Conservation (phyloP, 2,797 vertebrate genomes). For the Acipenser oxyrinchus region DNA sequence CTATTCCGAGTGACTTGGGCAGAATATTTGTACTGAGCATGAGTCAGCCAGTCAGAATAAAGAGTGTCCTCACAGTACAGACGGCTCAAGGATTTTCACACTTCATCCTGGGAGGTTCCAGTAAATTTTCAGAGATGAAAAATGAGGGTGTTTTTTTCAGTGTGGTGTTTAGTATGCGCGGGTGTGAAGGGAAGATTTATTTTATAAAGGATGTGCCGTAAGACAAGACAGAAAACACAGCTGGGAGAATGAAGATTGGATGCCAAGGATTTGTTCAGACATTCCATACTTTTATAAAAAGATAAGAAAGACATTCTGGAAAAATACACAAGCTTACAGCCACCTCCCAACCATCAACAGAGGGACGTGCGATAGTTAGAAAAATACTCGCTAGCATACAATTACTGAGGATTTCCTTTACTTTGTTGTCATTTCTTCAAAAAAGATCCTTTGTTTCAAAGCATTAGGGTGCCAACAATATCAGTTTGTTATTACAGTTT, state of each 20-base stretch:
- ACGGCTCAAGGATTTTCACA: background rate
- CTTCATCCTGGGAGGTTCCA: background rate
- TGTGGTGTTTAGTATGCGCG: conserved; percentile 21
- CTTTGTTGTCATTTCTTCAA: too few relatives aligned
- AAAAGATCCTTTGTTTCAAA: too few relatives aligned
- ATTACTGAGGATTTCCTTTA: too few relatives aligned
- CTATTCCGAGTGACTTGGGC: background rate
- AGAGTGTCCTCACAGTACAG: background rate
- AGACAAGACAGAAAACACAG: conserved; percentile 34
- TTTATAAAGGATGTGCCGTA: conserved; percentile 24
- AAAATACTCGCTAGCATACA: too few relatives aligned
- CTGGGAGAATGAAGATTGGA: conserved; percentile 25
- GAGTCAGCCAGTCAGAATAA: background rate
- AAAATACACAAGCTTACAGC: background rate
- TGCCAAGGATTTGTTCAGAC: conserved; percentile 34
- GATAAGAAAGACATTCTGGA: background rate
- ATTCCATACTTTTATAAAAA: background rate
- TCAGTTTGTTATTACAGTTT: too few relatives aligned
- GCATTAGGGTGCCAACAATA: too few relatives aligned
- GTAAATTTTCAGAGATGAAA: conserved; percentile 5
- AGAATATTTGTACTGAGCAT: background rate
- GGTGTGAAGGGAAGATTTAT: conserved; percentile 25
- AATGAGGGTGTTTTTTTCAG: conserved; percentile 16
- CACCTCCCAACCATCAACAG: background rate
- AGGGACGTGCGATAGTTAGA: too few relatives aligned